Base-by-base conservation (phyloP, 2,888 invertebrate genomes). In the Cephalotes varians region DNA sequence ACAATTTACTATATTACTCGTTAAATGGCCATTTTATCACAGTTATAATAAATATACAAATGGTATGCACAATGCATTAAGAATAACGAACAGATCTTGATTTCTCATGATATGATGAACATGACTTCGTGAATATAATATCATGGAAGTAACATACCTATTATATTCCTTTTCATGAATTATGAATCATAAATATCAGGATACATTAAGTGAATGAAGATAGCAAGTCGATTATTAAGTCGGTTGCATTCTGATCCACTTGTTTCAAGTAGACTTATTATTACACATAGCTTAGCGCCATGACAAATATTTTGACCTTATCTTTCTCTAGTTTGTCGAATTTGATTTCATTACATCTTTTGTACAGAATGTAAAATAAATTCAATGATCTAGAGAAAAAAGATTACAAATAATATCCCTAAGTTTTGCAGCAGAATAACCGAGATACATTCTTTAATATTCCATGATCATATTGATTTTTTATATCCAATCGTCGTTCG, bases 351-450 rank as follows among this genome's bases (percentile, higher is more conserved):
- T 76, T 71, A 74, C 56, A 71, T 67, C 25, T 54, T 85, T 82
- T 58, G 58, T 51, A 69, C 58, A 69, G 44, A 69, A 34, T 60
- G 76, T 79, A 82, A 85, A 81, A 67, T 83, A 86, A 76, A 64
- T 85, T 87, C 40, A 56, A 71, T 85, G 73, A 62, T 73, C 76
- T 86, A 87, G 54, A n/a, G n/a, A n/a, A n/a, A n/a, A n/a, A n/a
- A n/a, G n/a, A n/a, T n/a, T 84, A 84, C 7, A 77, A 77, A 86
- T 86, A 77, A 85, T 84, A 72, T 58, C 77, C 91, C 83, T 91
- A 93, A 85, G 91, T 89, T 88, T 93, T 92, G 84, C 92, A 93
- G 82, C 93, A 93, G 83, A 93, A 91, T 74, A 93, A 84, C 81
- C 91, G 90, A 25, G 91, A 90, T 60, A 92, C 84, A 76, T 91